A percentile compares a stretch with the other conserved stretches of the same genome.
Conservation (phyloP, 1,140 invertebrate species). For the Ectropis grisescens region DNA sequence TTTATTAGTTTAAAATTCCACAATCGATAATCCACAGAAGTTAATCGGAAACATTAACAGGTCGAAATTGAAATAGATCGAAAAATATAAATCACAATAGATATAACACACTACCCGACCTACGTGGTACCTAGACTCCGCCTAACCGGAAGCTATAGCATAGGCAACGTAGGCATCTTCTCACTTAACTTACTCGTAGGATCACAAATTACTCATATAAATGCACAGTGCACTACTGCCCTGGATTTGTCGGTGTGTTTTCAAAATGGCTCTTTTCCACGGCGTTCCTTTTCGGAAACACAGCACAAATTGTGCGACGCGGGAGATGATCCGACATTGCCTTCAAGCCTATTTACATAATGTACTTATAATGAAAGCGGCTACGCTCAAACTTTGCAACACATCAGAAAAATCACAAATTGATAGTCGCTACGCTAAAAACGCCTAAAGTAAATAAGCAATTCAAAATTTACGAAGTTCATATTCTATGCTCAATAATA, state of each 20-base stretch:
- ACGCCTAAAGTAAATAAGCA: no score
- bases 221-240: slow-evolving; percentile 61
- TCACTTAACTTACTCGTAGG: slow-evolving; percentile 29
- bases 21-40: slow-evolving; percentile 56
- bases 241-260: slow-evolving; percentile 74
- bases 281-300: slow-evolving; percentile 76
- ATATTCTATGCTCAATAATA: no score
- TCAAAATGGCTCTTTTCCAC: slow-evolving; percentile 79
- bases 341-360: slow-evolving; percentile 7
- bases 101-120: slow-evolving; percentile 33
- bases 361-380: no score
- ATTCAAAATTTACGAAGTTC: no score
- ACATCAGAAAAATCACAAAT: no score
- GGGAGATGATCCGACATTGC: slow-evolving; percentile 21
- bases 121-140: no score
- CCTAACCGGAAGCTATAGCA: no score
- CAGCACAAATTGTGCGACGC: slow-evolving; percentile 73
- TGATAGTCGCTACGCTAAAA: no score
- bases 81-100: slow-evolving; percentile 49
- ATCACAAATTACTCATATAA: slow-evolving; percentile 30
- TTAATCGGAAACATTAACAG: slow-evolving; percentile 40
- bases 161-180: no score
- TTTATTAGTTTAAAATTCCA: slow-evolving; percentile 63
- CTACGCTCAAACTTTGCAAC: no score
- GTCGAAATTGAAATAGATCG: slow-evolving; percentile 40